These are phyloP conservation scores for Calliopsis andreniformis DNA, from an alignment of 1,140 invertebrate genomes.

Conservation along the genomic window DNA sequence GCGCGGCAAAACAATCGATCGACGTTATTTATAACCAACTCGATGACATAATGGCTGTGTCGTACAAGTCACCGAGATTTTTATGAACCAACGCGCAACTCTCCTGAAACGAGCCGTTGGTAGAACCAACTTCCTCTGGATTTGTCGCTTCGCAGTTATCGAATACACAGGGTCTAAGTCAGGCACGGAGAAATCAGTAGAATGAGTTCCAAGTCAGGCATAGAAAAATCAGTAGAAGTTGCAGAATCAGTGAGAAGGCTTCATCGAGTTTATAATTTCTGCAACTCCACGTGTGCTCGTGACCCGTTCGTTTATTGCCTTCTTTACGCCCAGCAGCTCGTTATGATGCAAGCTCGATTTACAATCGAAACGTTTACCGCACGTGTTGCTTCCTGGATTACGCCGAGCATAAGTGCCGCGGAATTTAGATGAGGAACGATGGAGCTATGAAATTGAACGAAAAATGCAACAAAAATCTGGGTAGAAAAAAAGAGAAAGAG, in stretches of 20 bases:
- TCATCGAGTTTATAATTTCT: too few relatives aligned
- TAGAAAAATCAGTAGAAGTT: too few relatives aligned
- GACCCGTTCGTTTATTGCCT: background rate
- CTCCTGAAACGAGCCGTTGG: too few relatives aligned
- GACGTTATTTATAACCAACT: background rate
- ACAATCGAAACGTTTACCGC: conserved; percentile 5
- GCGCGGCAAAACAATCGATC: background rate
- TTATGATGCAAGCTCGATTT: background rate
- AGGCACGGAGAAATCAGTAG: too few relatives aligned
- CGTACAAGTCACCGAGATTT: too few relatives aligned
- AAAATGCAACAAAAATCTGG: background rate
- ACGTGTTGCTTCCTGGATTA: background rate
- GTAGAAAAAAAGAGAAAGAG: background rate
- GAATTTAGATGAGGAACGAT: background rate
- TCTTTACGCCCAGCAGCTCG: background rate
- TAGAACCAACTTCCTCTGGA: too few relatives aligned
- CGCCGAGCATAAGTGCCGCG: background rate
- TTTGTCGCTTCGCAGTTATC: too few relatives aligned
- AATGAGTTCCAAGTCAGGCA: too few relatives aligned
- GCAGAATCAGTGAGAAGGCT: too few relatives aligned
- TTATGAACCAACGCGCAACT: too few relatives aligned
- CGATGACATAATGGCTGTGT: background rate
- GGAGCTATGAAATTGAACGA: background rate
- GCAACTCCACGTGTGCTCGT: too few relatives aligned
- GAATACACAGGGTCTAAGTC: too few relatives aligned